Base-by-base conservation (phyloP, 2,888 invertebrate genomes). In the Caenorhabditis panamensis region DNA sequence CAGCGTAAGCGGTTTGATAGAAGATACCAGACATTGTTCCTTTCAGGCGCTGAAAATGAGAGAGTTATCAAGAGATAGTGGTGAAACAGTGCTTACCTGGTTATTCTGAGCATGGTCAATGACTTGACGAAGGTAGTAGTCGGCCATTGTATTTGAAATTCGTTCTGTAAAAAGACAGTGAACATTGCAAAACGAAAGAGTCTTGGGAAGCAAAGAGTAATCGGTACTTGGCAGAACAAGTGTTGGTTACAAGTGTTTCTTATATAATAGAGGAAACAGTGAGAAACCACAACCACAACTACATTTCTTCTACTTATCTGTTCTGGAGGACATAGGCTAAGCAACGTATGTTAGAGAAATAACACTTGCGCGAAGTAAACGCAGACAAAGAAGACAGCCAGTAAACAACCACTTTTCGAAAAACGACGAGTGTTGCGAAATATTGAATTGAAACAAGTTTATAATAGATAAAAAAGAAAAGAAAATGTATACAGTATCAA, bases 1-100 rank as follows among this genome's bases (percentile, higher is more conserved):
- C 79, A 2, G 79, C 75, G 24, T 64, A 69, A 1, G 61, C 73
- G 3, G 69, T 75, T 56, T 79, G 79, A 31, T 79, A 64, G 37
- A 51, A 58, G 18, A 79, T 75, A 59, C 79, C 79, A 1, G 37
- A 24, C 58, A 69, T 47, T 2, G 79, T 75, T 36, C 56, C 59
- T 62, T 61, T 44, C 8, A 79, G 36, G 13, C 56, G 56, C 79
- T 79, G 53, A 44, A 67, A 66, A 37, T 44, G n/a, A 18, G 3
- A n/a, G 18, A 28, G 49, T 9, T 4, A 22, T 31, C 1, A 36
- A 36, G 16, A 22, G 2, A 11, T 47, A n/a, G n/a, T n/a, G n/a
- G n/a, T n/a, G n/a, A n/a, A n/a, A n/a, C n/a, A n/a, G n/a, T n/a
- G n/a, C n/a, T 53, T 20, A 79, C 79, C 11, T 73, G 63, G 18